These are phyloP conservation scores for Eufriesea mexicana DNA, from an alignment of 1,140 invertebrate species.

Conservation along the genomic window DNA sequence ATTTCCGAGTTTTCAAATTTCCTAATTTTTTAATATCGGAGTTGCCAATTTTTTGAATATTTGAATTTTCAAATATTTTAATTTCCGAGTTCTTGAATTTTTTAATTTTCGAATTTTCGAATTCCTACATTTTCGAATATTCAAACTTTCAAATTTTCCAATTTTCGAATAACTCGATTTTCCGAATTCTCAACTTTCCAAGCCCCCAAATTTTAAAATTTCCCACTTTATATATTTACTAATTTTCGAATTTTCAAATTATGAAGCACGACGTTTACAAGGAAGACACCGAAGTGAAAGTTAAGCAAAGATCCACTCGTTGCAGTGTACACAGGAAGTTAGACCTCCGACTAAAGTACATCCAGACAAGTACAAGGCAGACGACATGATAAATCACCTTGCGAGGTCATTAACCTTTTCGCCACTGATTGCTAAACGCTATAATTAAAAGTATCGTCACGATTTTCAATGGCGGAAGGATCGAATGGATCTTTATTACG, in stretches of 20 bases:
- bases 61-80: no score
- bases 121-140: no score
- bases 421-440: not conserved
- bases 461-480: not conserved
- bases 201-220: not conserved
- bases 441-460: not conserved
- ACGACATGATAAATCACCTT: not conserved
- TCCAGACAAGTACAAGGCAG: no score
- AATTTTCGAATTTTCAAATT: not conserved
- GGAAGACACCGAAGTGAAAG: not conserved
- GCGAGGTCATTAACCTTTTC: not conserved
- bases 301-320: not conserved
- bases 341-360: no score
- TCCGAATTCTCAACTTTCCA: not conserved
- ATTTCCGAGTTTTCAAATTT: no score
- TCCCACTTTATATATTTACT: fast-evolving
- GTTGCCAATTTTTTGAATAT: no score
- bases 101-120: no score
- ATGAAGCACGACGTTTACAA: not conserved
- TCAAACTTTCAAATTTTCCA: no score
- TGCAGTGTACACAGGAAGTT: no score
- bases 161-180: no score
- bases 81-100: no score
- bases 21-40: no score
- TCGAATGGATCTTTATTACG: not conserved